Percentiles rank a stretch among this genome's conserved stretches.
Evolutionary conservation across 2,113 vertebrate genomes (phyloP).

Genomic region (Prinia subflava): DNA sequence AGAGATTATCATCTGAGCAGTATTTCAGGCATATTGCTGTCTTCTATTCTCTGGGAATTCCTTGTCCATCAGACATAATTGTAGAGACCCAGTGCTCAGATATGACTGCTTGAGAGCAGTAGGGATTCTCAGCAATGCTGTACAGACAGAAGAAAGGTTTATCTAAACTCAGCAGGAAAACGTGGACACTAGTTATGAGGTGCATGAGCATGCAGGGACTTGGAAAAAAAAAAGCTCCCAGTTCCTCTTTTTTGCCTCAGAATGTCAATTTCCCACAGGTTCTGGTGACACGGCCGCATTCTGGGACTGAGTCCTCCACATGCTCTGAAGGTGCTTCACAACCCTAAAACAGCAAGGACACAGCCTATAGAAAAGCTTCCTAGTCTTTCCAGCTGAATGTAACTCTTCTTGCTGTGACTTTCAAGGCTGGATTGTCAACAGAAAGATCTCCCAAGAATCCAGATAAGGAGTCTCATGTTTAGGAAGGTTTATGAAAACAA

Average conservation of each 20-base stretch:
- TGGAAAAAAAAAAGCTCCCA: background rate
- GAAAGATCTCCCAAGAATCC: background rate
- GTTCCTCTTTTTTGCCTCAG: background rate
- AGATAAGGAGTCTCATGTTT: background rate
- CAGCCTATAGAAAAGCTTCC: background rate
- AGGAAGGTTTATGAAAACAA: background rate
- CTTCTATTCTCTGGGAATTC: background rate
- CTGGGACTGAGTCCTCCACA: background rate
- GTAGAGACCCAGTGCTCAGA: background rate
- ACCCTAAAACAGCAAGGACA: background rate
- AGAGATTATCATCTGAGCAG: background rate
- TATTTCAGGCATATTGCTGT: background rate
- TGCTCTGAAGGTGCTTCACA: background rate
- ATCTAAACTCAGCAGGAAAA: background rate
- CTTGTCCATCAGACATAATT: background rate
- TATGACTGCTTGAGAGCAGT: background rate
- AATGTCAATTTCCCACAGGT: background rate
- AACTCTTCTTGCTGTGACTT: background rate
- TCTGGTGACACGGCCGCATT: too few relatives aligned
- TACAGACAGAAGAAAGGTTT: background rate
- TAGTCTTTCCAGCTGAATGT: background rate
- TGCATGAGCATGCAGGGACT: background rate
- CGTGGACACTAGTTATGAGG: background rate
- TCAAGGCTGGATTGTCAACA: background rate
- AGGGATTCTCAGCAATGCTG: background rate